Percentiles rank a stretch among this genome's conserved stretches.
Conservation (phyloP, 2,113 vertebrate species). For the Melanocharis versteri region DNA sequence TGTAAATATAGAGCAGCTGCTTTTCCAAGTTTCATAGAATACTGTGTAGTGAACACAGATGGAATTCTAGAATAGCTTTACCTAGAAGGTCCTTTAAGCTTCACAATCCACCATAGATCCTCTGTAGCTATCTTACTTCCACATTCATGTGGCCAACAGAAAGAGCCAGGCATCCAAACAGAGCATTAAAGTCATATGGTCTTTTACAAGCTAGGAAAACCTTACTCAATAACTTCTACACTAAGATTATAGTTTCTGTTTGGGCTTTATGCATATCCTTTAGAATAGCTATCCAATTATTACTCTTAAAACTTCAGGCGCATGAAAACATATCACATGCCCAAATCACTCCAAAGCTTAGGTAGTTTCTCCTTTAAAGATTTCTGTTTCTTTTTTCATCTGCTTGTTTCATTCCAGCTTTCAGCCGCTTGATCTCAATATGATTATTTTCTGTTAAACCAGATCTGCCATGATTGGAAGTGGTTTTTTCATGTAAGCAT, state of each 20-base stretch:
- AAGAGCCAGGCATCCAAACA: not conserved
- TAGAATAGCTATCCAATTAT: not conserved
- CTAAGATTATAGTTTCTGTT: not conserved
- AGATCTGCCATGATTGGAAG: not conserved
- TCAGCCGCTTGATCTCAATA: not conserved
- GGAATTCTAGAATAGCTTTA: constrained; percentile 1
- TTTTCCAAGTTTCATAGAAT: constrained; percentile 13
- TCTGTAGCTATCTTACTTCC: not conserved
- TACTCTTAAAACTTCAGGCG: not conserved
- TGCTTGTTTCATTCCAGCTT: not conserved
- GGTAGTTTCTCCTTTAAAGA: not conserved
- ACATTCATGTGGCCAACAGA: not conserved
- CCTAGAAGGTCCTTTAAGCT: not conserved
- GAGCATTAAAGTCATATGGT: not conserved
- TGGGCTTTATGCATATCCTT: not conserved
- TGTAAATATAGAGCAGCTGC: constrained; percentile 55
- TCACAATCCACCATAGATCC: not conserved
- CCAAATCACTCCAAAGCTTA: not conserved
- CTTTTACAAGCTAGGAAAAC: not conserved
- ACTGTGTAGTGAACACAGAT: not conserved
- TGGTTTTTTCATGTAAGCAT: not conserved
- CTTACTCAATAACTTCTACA: not conserved
- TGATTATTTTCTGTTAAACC: not conserved
- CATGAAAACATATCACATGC: not conserved
- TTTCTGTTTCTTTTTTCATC: not conserved